Evolutionary conservation across 2,113 vertebrate genomes (phyloP), one percentile per base, ranked within the genome.

Genomic region (Lipotes vexillifer): DNA sequence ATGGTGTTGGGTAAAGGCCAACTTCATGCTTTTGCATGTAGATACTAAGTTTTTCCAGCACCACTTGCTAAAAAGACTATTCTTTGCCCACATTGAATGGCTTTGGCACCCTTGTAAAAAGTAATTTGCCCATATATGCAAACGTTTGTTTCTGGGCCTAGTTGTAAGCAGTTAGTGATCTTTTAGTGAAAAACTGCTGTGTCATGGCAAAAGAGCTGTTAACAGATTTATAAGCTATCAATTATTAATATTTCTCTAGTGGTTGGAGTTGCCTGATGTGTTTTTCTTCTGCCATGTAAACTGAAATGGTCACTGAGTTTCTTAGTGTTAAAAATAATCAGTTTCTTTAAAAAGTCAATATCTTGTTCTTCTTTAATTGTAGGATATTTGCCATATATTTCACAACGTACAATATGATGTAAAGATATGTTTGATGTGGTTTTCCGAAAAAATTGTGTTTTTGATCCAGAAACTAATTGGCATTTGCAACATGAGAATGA

Each of bases 201-300:
- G 49, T 93, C 78, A 78, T 88, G 95, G 27, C 74, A 96, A 84
- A 97, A 98, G 93, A 97, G 52, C 72, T 97, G 44, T 88, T 97
- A 95, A 88, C 68, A 93, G n/a, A 98, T 98, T 98, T 97, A 91
- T 93, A 97, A 95, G 27, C 61, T 95, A 96, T 84, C 97, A 93
- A 97, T 98, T 97, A 97, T 98, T 97, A 93, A 97, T 95, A 87
- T 97, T 97, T 97, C n/a, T 97, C 65, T 96, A 96, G 83, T 83
- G n/a, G 44, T 65, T 52, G 69, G 1, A 0, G 8, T 77, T 96
- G 2, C 9, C 92, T 95, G 8, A 31, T 86, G 0, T 36, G 57
- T 88, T 97, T 98, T 81, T 96, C 59, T 15, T 63, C 59, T 95
- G 81, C 15, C 69, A 20, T 72, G n/a, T 89, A 93, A 97, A 95